phyloP scores from a whole-genome alignment of 35 echinoderm and acorn worm species.

The Acanthaster planci region DNA sequence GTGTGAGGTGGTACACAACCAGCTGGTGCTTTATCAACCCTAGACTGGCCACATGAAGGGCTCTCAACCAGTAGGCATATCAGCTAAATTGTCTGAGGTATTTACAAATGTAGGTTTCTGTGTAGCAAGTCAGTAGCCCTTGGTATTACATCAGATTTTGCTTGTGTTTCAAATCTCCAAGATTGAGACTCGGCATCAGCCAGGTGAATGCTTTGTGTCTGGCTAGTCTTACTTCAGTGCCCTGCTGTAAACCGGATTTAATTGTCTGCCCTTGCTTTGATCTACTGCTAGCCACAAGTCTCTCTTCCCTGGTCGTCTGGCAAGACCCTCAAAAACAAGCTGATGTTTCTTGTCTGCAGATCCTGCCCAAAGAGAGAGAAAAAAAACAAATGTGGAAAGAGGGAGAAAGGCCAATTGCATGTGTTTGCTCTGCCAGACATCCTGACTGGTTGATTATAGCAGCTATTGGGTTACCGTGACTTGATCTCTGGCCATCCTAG shows the following conservation, averaged over 20 bases:
- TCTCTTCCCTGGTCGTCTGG: background rate
- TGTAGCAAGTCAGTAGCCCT: too few relatives aligned
- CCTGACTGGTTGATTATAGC: conserved; percentile 15
- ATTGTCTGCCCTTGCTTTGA: background rate
- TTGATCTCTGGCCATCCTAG: background rate
- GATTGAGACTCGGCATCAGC: too few relatives aligned
- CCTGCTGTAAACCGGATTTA: background rate
- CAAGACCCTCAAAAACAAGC: conserved; percentile 15
- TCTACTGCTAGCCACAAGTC: background rate
- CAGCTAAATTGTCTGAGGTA: too few relatives aligned
- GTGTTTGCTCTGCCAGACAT: conserved; percentile 8
- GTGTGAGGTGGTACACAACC: too few relatives aligned
- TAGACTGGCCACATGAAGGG: too few relatives aligned
- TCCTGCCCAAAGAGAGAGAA: background rate
- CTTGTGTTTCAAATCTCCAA: too few relatives aligned
- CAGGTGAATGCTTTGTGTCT: too few relatives aligned
- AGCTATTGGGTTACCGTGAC: conserved; percentile 22
- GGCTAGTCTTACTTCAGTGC: too few relatives aligned
- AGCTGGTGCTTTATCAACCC: too few relatives aligned
- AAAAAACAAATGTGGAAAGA: background rate
- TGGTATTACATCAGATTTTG: too few relatives aligned
- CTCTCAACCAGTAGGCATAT: too few relatives aligned
- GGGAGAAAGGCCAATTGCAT: background rate
- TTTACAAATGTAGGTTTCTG: too few relatives aligned
- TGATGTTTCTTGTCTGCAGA: background rate